These are phyloP conservation scores for Mongoloraphidia duomilia DNA, from an alignment of 2,888 invertebrate genomes.

Conservation along the genomic window DNA sequence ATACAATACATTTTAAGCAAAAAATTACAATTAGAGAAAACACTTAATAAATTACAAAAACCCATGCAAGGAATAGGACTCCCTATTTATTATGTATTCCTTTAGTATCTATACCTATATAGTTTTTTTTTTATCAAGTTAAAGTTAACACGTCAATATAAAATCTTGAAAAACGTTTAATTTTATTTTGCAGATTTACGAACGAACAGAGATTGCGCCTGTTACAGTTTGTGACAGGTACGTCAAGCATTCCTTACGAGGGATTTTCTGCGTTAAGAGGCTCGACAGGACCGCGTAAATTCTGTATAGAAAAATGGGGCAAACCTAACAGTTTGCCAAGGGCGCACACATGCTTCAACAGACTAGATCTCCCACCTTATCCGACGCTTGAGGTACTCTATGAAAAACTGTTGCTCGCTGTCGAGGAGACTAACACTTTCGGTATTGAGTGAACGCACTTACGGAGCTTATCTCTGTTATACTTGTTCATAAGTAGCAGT, in stretches of 20 bases:
- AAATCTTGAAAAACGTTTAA: neutral
- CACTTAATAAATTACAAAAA: no score
- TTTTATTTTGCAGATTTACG: slow-evolving; percentile 48
- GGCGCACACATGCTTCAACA: slow-evolving; percentile 96
- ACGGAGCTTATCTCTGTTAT: no score
- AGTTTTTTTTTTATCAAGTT: no score
- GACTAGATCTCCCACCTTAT: slow-evolving; percentile 91
- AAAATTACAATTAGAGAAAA: no score
- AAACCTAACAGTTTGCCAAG: slow-evolving; percentile 85
- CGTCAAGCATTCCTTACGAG: slow-evolving; percentile 94
- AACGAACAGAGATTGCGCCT: slow-evolving; percentile 88
- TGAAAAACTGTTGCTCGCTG: slow-evolving; percentile 83
- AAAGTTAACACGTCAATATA: no score
- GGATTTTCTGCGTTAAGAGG: slow-evolving; percentile 91
- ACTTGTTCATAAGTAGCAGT: no score
- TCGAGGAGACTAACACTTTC: slow-evolving; percentile 92
- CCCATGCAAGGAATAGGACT: no score
- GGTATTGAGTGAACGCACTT: slow-evolving; percentile 65
- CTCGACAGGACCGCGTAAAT: slow-evolving; percentile 87
- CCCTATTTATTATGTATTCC: no score
- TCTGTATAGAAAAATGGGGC: slow-evolving; percentile 97
- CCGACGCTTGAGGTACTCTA: slow-evolving; percentile 80
- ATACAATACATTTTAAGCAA: no score
- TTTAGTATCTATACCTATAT: no score
- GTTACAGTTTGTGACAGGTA: slow-evolving; percentile 94